Evolutionary conservation across 2,888 invertebrate genomes (phyloP).

Genomic region (Galerucella nymphaeae): DNA sequence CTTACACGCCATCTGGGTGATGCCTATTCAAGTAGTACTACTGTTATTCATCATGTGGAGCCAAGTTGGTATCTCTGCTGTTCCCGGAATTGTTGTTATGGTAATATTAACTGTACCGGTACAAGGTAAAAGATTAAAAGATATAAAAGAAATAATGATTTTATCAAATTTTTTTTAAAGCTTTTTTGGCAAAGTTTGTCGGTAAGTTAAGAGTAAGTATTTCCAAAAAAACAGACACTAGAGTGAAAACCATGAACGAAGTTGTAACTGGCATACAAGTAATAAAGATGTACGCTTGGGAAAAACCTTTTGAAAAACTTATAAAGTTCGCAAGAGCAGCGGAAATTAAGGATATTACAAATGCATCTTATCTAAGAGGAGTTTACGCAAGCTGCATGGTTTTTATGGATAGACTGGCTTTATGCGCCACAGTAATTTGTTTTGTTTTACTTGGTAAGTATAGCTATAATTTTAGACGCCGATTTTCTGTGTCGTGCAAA

Average conservation of each 20-base stretch:
- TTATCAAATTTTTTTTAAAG: neutral
- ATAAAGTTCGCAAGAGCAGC: constrained; percentile 69
- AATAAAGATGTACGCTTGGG: constrained; percentile 85
- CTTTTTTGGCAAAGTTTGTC: constrained; percentile 56
- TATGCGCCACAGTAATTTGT: constrained; percentile 82
- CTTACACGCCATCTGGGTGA: constrained; percentile 84
- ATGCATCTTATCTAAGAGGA: constrained; percentile 74
- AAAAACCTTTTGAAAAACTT: constrained; percentile 75
- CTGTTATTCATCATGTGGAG: constrained; percentile 71
- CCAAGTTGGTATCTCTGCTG: constrained; percentile 67
- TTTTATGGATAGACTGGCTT: constrained; percentile 85
- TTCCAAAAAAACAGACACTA: constrained; percentile 70
- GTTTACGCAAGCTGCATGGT: constrained; percentile 75
- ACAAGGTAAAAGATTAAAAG: constrained; percentile 61
- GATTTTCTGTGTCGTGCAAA: no score
- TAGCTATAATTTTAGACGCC: no score
- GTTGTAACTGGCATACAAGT: constrained; percentile 78
- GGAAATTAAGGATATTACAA: constrained; percentile 72
- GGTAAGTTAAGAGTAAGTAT: constrained; percentile 64
- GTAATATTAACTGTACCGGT: constrained; percentile 66
- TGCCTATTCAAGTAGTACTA: constrained; percentile 78
- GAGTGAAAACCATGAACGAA: constrained; percentile 79
- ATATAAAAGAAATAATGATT: no score
- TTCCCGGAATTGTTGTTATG: constrained; percentile 72
- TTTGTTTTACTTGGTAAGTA: constrained; percentile 74